Percentiles rank a stretch among this genome's conserved stretches.
phyloP scores from a whole-genome alignment of 1,140 invertebrate genomes.

The Orius laevigatus region DNA sequence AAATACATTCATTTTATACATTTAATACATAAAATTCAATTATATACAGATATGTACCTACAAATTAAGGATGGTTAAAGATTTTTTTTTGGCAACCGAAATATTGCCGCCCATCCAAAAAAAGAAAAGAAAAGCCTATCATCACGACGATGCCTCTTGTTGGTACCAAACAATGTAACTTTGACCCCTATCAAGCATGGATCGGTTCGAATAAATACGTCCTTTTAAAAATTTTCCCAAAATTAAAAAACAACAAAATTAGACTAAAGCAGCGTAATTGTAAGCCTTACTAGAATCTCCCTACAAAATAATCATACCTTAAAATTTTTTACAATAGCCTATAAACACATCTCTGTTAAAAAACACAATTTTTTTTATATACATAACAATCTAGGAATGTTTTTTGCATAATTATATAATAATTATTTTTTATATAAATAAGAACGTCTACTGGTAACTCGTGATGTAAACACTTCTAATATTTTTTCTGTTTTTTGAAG shows the following conservation, averaged over 20 bases:
- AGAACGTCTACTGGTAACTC: constrained; percentile 22
- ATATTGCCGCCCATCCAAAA: constrained; percentile 14
- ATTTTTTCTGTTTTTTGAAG: neutral
- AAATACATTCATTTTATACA: neutral
- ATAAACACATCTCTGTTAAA: constrained; percentile 20
- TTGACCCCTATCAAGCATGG: constrained; percentile 15
- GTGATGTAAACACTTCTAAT: constrained; percentile 18
- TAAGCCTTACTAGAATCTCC: constrained; percentile 13
- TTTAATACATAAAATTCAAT: constrained; percentile 2
- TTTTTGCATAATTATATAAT: constrained; percentile 19
- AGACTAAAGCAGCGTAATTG: constrained; percentile 17
- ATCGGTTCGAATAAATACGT: constrained; percentile 17
- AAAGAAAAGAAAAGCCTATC: constrained; percentile 5
- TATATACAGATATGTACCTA: too few species aligned
- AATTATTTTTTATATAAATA: constrained; percentile 20
- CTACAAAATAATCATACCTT: constrained; percentile 15
- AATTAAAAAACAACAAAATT: constrained; percentile 17
- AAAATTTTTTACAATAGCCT: constrained; percentile 18
- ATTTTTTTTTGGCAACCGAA: too few species aligned
- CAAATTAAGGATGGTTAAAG: too few species aligned
- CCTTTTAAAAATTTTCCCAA: constrained; percentile 21
- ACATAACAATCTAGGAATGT: constrained; percentile 23
- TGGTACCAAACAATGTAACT: constrained; percentile 17
- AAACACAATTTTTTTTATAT: constrained; percentile 20
- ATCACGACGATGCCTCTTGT: constrained; percentile 14